A percentile compares a stretch with the other conserved stretches of the same genome.
Evolutionary conservation across 1,140 invertebrate species (phyloP).

Genomic region (Drosophila virilis): DNA sequence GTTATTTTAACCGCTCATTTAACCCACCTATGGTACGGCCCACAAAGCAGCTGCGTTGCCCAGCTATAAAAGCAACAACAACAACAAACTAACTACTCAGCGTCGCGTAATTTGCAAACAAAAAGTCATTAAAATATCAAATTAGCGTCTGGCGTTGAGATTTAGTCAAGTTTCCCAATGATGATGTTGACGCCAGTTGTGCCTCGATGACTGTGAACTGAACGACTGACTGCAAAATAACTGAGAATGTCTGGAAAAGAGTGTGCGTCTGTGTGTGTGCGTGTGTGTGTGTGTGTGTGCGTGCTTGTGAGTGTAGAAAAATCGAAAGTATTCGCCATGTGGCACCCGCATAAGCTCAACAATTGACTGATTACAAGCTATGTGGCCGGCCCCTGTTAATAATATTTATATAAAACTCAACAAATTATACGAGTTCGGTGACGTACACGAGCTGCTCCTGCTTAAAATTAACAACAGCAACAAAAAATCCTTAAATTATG

Average conservation of each 20-base stretch:
- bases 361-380: slow-evolving; percentile 53
- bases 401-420: neutral
- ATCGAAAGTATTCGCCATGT: slow-evolving; percentile 66
- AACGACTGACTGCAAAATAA: slow-evolving; percentile 22
- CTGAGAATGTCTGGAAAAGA: slow-evolving; percentile 26
- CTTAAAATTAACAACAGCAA: neutral
- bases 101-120: slow-evolving; percentile 72
- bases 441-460: neutral
- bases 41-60: slow-evolving; percentile 22
- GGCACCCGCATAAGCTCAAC: slow-evolving; percentile 57
- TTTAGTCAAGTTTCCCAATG: slow-evolving; percentile 66
- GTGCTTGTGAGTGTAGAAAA: slow-evolving; percentile 28
- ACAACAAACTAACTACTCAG: slow-evolving; percentile 9
- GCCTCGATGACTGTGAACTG: slow-evolving; percentile 32
- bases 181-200: slow-evolving; percentile 53
- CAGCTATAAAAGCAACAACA: slow-evolving; percentile 10
- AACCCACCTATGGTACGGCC: neutral
- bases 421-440: neutral
- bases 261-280: neutral
- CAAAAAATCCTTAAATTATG: neutral
- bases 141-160: slow-evolving; percentile 72
- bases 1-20: slow-evolving; percentile 60
- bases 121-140: slow-evolving; percentile 82
- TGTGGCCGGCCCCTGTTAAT: neutral
- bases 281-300: slow-evolving; percentile 3